These are phyloP conservation scores for Asobara japonica DNA, from an alignment of 1,140 invertebrate genomes.

Conservation along the genomic window DNA sequence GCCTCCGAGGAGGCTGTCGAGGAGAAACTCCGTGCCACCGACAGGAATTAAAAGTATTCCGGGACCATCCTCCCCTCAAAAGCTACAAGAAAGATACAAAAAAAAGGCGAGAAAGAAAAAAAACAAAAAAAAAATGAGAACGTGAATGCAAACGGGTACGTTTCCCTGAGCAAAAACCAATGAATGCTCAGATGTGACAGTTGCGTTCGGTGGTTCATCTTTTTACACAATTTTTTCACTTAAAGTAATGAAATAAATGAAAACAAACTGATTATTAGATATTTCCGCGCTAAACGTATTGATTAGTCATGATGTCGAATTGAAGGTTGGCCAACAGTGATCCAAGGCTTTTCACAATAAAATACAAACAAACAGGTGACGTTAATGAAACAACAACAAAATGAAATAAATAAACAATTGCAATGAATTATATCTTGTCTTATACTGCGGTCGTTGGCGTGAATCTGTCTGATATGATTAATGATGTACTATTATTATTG, in stretches of 20 bases:
- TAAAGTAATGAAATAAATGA: constrained; percentile 35
- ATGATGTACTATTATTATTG: constrained; percentile 59
- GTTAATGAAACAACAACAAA: constrained; percentile 41
- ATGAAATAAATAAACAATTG: constrained; percentile 39
- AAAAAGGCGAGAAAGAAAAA: constrained; percentile 25
- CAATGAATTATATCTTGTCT: constrained; percentile 54
- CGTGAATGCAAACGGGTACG: constrained; percentile 27
- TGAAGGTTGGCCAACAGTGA: constrained; percentile 21
- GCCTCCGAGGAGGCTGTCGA: constrained; percentile 91
- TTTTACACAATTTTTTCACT: constrained; percentile 65
- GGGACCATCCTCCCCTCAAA: constrained; percentile 34
- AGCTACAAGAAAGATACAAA: constrained; percentile 33
- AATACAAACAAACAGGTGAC: constrained; percentile 31
- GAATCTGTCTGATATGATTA: constrained; percentile 62
- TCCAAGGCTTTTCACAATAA: constrained; percentile 39
- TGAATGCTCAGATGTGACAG: constrained; percentile 57
- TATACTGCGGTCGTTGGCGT: constrained; percentile 59
- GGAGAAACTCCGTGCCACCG: constrained; percentile 90
- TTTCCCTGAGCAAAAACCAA: constrained; percentile 36
- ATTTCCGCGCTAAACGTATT: constrained; percentile 49
- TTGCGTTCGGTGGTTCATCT: constrained; percentile 58
- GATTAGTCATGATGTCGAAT: constrained; percentile 43
- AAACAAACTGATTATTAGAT: constrained; percentile 57
- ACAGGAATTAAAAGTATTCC: constrained; percentile 80
- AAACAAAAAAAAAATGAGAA: constrained; percentile 19